These are phyloP conservation scores for Nerophis lumbriciformis DNA, from an alignment of 2,113 vertebrate species.

Conservation along the genomic window DNA sequence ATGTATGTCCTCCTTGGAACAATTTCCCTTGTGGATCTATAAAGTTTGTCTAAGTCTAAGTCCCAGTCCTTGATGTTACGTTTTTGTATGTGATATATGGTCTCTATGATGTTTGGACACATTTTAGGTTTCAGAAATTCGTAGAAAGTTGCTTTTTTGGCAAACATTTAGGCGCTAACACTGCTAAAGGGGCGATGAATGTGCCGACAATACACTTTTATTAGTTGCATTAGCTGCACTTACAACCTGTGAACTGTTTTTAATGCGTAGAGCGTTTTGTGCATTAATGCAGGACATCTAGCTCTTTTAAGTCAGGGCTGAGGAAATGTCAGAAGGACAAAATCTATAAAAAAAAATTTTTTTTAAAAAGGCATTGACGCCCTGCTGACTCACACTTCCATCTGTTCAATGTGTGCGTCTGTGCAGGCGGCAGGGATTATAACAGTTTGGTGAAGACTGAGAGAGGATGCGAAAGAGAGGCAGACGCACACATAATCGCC, in stretches of 20 bases:
- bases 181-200: too few relatives aligned
- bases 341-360: constrained; percentile 34
- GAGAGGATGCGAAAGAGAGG: constrained; percentile 13
- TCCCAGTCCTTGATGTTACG: too few relatives aligned
- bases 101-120: too few relatives aligned
- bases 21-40: too few relatives aligned
- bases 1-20: too few relatives aligned
- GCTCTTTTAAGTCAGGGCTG: constrained; percentile 14
- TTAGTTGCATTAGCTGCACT: neutral
- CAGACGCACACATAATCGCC: constrained; percentile 26
- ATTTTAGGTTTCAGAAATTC: too few relatives aligned
- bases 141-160: neutral
- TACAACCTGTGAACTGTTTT: neutral
- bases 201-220: neutral
- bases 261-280: neutral
- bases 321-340: constrained; percentile 21
- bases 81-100: too few relatives aligned
- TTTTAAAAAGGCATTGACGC: constrained; percentile 21
- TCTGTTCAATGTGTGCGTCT: constrained; percentile 29
- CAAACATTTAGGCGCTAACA: neutral
- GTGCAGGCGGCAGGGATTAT: constrained; percentile 14
- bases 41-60: too few relatives aligned
- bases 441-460: constrained; percentile 8
- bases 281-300: constrained; percentile 33
- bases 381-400: constrained; percentile 41